Base-by-base conservation (phyloP, 1,140 invertebrate species). In the Phenacoccus solenopsis region DNA sequence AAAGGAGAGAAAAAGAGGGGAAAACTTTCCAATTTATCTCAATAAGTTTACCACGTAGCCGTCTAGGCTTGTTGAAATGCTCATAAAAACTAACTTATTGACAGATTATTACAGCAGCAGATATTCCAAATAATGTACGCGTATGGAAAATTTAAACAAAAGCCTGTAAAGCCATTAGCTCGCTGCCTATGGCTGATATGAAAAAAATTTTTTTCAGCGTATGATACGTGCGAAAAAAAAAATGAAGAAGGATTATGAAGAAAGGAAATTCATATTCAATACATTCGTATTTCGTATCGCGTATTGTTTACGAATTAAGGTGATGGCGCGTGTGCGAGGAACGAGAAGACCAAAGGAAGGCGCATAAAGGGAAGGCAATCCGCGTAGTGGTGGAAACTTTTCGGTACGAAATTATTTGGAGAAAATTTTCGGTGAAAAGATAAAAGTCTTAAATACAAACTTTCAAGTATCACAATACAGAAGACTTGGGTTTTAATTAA, bases 381-480 rank as follows among this genome's bases (percentile, higher is more conserved):
- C 32, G n/a, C n/a, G n/a, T n/a, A n/a, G n/a, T n/a, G n/a, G n/a
- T n/a, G n/a, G n/a, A n/a, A n/a, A n/a, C n/a, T n/a, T n/a, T n/a
- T n/a, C n/a, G n/a, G n/a, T n/a, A n/a, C n/a, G n/a, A n/a, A 38
- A 38, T 38, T 10, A 38, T 38, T 38, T 38, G 9, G 16, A 27
- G 22, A 64, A 20, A 64, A 25, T 64, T 64, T 64, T 64, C 25
- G 59, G 25, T 64, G 59, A 64, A 64, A 64, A 64, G 59, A 64
- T 64, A 27, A 64, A 64, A 64, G 22, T 64, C 59, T 64, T 64
- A 64, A 24, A 64, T 64, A 49, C 38, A 64, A 64, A 64, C 59
- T 64, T 64, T 49, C 38, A 64, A 25, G 59, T 64, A 64, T 64
- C 59, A 64, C 59, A 64, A 64, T 64, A 64, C 59, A 64, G 59